phyloP scores from a whole-genome alignment of 2,113 vertebrate genomes.

The Atherinomorus stipes region DNA sequence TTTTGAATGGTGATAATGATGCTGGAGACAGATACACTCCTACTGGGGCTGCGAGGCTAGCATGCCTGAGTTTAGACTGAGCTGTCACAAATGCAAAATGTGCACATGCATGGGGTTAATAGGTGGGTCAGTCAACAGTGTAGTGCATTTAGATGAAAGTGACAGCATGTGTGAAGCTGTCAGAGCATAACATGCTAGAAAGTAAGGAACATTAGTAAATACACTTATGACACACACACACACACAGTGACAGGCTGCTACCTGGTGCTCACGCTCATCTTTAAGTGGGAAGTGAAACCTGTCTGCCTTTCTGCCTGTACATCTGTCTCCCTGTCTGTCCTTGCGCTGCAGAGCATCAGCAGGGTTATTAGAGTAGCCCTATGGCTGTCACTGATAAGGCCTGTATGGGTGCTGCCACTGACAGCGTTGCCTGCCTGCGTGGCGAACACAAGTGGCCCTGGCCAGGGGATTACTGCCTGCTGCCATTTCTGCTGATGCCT shows the following conservation, averaged over 20 bases:
- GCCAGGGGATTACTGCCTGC: slow-evolving; percentile 83
- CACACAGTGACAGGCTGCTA: slow-evolving; percentile 31
- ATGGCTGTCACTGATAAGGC: slow-evolving; percentile 82
- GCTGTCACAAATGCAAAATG: slow-evolving; percentile 31
- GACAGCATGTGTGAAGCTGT: slow-evolving; percentile 46
- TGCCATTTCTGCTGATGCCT: slow-evolving; percentile 85
- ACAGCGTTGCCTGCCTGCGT: slow-evolving; percentile 75
- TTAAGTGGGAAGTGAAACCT: slow-evolving; percentile 75
- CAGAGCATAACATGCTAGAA: slow-evolving; percentile 20
- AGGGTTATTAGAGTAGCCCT: slow-evolving; percentile 81
- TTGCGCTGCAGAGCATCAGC: slow-evolving; percentile 60
- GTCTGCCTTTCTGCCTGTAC: slow-evolving; percentile 52
- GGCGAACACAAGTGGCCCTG: slow-evolving; percentile 78
- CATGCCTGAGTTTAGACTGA: slow-evolving; percentile 34
- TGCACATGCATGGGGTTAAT: slow-evolving; percentile 40
- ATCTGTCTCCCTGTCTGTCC: slow-evolving; percentile 54
- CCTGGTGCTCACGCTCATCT: slow-evolving; percentile 51
- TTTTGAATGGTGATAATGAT: slow-evolving; percentile 76
- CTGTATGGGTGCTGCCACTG: slow-evolving; percentile 62
- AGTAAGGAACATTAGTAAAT: slow-evolving; percentile 21
- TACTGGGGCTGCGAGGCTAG: slow-evolving; percentile 20
- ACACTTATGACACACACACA: slow-evolving; percentile 5
- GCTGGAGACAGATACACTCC: slow-evolving; percentile 59
- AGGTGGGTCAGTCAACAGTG: slow-evolving; percentile 20
- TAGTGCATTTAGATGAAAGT: slow-evolving; percentile 41